Conservation (phyloP, 2,113 vertebrate species). For the Phalacrocorax carbo region DNA sequence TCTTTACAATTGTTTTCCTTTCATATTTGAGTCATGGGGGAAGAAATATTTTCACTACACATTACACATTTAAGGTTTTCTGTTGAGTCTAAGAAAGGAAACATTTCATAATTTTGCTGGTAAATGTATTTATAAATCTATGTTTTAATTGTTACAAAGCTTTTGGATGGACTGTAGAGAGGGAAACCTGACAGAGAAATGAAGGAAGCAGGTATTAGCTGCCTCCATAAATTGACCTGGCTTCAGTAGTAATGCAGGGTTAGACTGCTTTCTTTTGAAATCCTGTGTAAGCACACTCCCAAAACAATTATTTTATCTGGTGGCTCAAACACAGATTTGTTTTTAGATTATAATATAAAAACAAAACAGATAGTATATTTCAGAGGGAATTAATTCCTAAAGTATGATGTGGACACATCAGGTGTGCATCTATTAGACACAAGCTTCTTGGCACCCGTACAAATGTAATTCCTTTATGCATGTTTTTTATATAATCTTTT, state of each 20-base stretch:
- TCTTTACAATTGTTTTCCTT: not conserved
- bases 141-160: not conserved
- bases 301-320: not conserved
- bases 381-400: not conserved
- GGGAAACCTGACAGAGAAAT: not conserved
- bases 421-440: not conserved
- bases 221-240: not conserved
- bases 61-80: not conserved
- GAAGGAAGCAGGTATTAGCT: not conserved
- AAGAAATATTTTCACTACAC: not conserved
- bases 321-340: not conserved
- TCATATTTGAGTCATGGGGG: not conserved
- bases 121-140: not conserved
- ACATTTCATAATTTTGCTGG: not conserved
- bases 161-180: not conserved
- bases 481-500: not conserved
- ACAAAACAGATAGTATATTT: not conserved
- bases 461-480: not conserved
- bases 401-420: not conserved
- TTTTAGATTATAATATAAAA: not conserved
- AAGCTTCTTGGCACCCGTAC: rapidly evolving
- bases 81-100: not conserved
- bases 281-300: not conserved
- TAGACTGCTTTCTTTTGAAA: not conserved
- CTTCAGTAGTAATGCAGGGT: not conserved